Evolutionary conservation across 1,140 invertebrate genomes (phyloP).

Genomic region (Tetramorium parvispinum): DNA sequence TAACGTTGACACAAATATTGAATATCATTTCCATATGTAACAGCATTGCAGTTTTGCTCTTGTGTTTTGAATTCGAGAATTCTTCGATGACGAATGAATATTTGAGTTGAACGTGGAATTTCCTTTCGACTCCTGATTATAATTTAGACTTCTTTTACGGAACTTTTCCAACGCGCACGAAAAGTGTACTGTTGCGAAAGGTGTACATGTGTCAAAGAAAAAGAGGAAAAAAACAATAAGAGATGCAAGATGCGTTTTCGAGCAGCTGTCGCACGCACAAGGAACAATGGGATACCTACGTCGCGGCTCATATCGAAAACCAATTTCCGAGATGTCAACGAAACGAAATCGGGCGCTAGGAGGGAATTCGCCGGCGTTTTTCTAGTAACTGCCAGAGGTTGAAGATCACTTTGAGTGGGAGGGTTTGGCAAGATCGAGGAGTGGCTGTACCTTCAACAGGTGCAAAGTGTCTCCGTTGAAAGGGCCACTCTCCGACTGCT

Average conservation of each 20-base stretch:
- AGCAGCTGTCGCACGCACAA: constrained; percentile 74
- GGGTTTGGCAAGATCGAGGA: constrained; percentile 57
- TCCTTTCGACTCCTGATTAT: not conserved
- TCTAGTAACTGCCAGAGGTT: constrained; percentile 60
- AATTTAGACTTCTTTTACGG: not conserved
- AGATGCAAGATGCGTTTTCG: constrained; percentile 65
- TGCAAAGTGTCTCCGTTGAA: constrained; percentile 75
- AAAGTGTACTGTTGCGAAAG: not conserved
- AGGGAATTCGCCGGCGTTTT: constrained; percentile 66
- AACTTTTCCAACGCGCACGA: not conserved
- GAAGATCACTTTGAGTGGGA: constrained; percentile 66
- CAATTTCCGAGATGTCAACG: constrained; percentile 78
- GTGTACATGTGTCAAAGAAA: constrained; percentile 27
- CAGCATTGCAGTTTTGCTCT: constrained; percentile 13
- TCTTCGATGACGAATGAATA: constrained; percentile 21
- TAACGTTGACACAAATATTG: constrained; percentile 22
- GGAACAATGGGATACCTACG: constrained; percentile 72
- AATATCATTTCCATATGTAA: constrained; percentile 25
- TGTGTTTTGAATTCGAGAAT: constrained; percentile 18
- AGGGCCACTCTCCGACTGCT: constrained; percentile 63
- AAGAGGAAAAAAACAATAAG: not conserved
- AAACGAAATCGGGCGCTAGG: constrained; percentile 70
- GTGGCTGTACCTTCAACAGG: constrained; percentile 75
- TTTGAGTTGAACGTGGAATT: not conserved
- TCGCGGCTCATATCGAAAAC: constrained; percentile 74